Evolutionary conservation across 1,140 invertebrate genomes (phyloP), one percentile per base, ranked within the genome.

Genomic region (Drosophila arizonae): DNA sequence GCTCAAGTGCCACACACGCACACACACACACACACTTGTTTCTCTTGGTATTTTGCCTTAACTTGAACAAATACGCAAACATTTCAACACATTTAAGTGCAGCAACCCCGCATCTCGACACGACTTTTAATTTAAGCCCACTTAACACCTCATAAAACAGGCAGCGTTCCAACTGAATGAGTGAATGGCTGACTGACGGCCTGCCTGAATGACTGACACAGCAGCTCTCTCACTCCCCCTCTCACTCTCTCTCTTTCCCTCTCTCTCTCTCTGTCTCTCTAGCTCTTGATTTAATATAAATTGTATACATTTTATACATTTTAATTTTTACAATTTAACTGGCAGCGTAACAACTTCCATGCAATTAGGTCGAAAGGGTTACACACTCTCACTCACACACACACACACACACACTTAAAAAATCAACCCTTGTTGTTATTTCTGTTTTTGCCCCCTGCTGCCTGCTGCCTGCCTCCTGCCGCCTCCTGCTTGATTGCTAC

Each of bases 101-200:
- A 43, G 69, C 52, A 30, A 30, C 63, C 69, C 55, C 62, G 36
- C 66, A 65, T 17, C 46, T n/a, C n/a, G 10, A 6, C n/a, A 57
- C 61, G 56, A 84, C 73, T 88, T 88, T 88, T 85, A 88, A 88
- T 89, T 89, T 88, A 88, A 88, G 73, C 84, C 76, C 84, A 88
- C 84, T 88, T 88, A 88, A 88, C 84, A 88, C 84, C 84, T 88
- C 79, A 89, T 88, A 88, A 88, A 88, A 77, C 85, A 77, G 74
- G 67, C 79, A 64, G 69, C 81, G 70, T 81, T 87, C 45, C 30
- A 43, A 51, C 43, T 63, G 67, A 70, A 56, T 60, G 43, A 39
- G 45, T 72, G 78, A 78, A 61, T 79, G 65, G 68, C 62, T 57
- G 76, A 51, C 45, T 68, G 57, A 33, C 81, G 71, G 74, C 56